These are phyloP conservation scores for Turdus rufiventris DNA, from an alignment of 2,113 vertebrate genomes.

Conservation along the genomic window DNA sequence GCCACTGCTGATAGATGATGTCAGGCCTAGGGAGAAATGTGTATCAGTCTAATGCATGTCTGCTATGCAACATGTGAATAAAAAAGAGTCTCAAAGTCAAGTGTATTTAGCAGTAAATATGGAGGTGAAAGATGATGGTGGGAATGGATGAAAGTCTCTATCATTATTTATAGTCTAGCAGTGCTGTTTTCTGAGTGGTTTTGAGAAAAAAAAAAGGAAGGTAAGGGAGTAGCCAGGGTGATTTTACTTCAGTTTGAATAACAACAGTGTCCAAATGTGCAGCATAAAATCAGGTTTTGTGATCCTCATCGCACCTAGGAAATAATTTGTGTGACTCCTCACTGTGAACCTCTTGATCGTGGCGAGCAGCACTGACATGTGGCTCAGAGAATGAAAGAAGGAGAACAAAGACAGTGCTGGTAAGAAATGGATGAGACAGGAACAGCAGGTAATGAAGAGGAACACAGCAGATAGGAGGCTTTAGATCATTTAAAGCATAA, in stretches of 20 bases:
- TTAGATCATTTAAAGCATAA: slow-evolving; percentile 57
- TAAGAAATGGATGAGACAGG: neutral
- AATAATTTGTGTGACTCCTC: slow-evolving; percentile 39
- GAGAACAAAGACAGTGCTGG: slow-evolving; percentile 52
- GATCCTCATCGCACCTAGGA: neutral
- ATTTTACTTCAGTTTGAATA: slow-evolving; percentile 7
- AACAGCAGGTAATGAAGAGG: slow-evolving; percentile 52
- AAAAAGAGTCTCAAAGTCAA: neutral
- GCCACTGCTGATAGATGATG: slow-evolving; percentile 2
- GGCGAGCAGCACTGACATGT: slow-evolving; percentile 22
- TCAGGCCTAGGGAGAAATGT: neutral
- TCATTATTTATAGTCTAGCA: neutral
- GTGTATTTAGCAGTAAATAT: slow-evolving; percentile 3
- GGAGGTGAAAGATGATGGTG: neutral
- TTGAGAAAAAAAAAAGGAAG: neutral
- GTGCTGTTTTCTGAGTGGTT: neutral
- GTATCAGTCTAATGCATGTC: neutral
- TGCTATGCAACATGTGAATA: neutral
- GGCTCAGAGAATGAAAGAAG: slow-evolving; percentile 51
- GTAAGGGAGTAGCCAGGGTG: neutral
- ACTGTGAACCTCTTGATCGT: neutral
- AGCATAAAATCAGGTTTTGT: neutral
- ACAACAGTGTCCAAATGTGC: neutral
- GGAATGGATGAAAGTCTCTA: neutral
- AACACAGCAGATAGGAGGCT: slow-evolving; percentile 15